These are phyloP conservation scores for Hydrocynus forskahlii DNA, from an alignment of 2,797 vertebrate genomes.

Conservation along the genomic window DNA sequence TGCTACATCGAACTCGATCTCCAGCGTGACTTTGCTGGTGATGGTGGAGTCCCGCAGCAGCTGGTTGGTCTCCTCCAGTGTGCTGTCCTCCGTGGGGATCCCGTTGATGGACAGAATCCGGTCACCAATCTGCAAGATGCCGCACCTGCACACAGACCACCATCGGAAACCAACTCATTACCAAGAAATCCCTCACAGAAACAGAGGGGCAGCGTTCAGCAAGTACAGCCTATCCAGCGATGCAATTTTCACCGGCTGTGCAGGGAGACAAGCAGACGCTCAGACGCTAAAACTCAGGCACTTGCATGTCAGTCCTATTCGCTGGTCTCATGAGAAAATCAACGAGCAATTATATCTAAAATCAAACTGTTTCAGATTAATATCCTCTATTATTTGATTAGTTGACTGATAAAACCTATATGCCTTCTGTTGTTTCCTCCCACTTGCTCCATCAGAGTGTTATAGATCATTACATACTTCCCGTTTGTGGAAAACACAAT, in stretches of 20 bases:
- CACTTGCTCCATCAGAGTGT: not conserved
- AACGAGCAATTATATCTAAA: not conserved
- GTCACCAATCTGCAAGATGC: conserved; percentile 96
- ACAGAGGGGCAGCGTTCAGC: not conserved
- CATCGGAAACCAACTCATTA: conserved; percentile 35
- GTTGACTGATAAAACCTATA: not conserved
- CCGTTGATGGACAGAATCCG: conserved; percentile 95
- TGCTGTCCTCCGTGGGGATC: conserved; percentile 94
- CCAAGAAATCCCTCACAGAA: conserved; percentile 1
- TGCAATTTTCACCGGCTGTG: not conserved
- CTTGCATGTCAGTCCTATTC: not conserved
- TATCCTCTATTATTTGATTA: not conserved
- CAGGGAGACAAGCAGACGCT: not conserved
- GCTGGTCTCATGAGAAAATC: not conserved
- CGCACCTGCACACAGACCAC: conserved; percentile 81
- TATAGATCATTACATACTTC: not conserved
- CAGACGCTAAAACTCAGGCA: not conserved
- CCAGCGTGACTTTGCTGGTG: conserved; percentile 93
- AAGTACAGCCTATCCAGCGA: no score
- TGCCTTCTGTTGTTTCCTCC: not conserved
- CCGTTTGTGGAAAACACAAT: no score
- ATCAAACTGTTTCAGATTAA: not conserved
- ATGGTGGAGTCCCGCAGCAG: conserved; percentile 95
- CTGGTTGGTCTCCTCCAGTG: conserved; percentile 97
- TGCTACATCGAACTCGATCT: conserved; percentile 98